Evolutionary conservation across 2,888 invertebrate species (phyloP), one percentile per base, ranked within the genome.

Genomic region (Phyllotreta cruciferae): DNA sequence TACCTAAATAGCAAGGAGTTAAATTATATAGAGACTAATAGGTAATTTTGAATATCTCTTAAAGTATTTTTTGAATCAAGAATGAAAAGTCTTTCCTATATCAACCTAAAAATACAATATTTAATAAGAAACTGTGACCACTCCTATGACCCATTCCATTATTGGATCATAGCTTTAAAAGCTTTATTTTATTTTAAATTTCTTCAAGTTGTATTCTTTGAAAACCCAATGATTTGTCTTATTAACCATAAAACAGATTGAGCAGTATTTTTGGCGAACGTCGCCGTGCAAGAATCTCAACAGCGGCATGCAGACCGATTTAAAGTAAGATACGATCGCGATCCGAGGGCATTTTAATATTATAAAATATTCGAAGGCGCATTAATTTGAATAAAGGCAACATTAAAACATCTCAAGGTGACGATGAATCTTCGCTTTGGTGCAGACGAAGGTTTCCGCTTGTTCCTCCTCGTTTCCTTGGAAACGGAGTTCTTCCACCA

Each of bases 401-500:
- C 80, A 80, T 81, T 81, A 81, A 79, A 80, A 79, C 79, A 80
- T 81, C 81, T 81, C 81, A 80, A 81, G 81, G 81, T 80, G 81
- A 79, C 78, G 74, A 80, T 81, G 80, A 81, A 81, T 81, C 81
- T 81, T 74, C 73, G 74, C 74, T 56, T 64, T 65, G 65, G 64
- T 66, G 67, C 66, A 67, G 60, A 75, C 77, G 76, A 75, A 73
- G 77, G 71, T 73, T 74, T 73, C 77, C 71, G 76, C 76, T 74
- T 75, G 77, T 79, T 77, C 79, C 78, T 78, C 79, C 78, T 78
- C 74, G 81, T 82, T 79, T 75, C 81, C 79, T 75, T 78, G 80
- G 80, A 70, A 73, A 82, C 81, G 73, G 71, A 68, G 69, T 68
- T 74, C 73, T 74, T 77, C 78, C 80, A 74, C 81, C 80, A 81